These are phyloP conservation scores for Chanos chanos DNA, from an alignment of 2,797 vertebrate genomes.

Conservation along the genomic window DNA sequence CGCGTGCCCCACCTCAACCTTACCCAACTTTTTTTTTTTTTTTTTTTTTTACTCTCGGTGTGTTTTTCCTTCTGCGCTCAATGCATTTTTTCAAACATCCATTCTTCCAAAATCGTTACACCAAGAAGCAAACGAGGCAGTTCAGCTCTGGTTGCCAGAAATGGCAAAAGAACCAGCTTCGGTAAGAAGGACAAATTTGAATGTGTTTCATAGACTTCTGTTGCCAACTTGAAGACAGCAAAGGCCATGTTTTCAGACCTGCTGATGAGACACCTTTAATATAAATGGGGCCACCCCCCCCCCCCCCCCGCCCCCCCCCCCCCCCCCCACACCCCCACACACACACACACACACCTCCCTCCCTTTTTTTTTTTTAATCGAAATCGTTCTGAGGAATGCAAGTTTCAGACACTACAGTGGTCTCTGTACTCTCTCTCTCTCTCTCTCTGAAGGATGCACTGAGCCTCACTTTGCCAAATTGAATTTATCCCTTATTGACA, in stretches of 20 bases:
- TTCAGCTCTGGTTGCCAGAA: conserved; percentile 14
- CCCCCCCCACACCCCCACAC: too few relatives aligned
- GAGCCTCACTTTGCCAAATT: conserved; percentile 43
- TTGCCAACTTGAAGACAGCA: conserved; percentile 31
- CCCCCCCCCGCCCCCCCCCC: conserved; percentile 43
- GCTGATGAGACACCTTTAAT: conserved; percentile 46
- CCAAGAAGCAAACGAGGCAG: not conserved
- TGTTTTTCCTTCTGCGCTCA: too few relatives aligned
- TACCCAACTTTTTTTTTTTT: not conserved
- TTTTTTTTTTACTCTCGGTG: not conserved
- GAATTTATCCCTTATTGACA: conserved; percentile 49
- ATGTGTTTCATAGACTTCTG: conserved; percentile 41
- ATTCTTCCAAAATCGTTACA: too few relatives aligned
- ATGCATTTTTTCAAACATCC: too few relatives aligned
- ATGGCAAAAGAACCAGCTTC: not conserved
- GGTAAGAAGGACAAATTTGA: conserved; percentile 23
- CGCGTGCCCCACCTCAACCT: not conserved
- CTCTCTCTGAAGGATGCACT: conserved; percentile 24
- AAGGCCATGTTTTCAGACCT: conserved; percentile 31
- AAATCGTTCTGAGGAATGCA: too few relatives aligned
- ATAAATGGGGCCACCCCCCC: conserved; percentile 54
- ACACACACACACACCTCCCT: too few relatives aligned
- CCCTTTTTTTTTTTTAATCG: too few relatives aligned
- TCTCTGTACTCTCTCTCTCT: conserved; percentile 2
- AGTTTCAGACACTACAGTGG: not conserved